Conservation (phyloP, 1,140 invertebrate genomes). For the Proctacanthus coquilletti region DNA sequence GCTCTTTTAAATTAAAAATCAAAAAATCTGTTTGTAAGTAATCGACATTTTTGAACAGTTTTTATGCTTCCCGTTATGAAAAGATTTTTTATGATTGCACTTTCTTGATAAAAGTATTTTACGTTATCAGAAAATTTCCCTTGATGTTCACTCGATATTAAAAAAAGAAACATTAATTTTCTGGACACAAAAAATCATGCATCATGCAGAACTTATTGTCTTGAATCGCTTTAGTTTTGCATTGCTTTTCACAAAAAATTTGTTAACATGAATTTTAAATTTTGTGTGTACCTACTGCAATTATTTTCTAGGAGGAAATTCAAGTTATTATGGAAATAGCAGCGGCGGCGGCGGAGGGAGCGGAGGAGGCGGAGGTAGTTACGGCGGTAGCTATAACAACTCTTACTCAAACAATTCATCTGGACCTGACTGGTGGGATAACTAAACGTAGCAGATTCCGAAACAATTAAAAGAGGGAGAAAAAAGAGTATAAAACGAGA, state of each 20-base stretch:
- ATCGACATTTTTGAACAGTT: too few species aligned
- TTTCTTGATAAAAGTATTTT: too few species aligned
- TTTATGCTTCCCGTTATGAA: too few species aligned
- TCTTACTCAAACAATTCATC: constrained; percentile 15
- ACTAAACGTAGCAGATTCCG: constrained; percentile 16
- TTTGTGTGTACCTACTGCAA: constrained; percentile 7
- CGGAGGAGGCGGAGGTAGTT: constrained; percentile 20
- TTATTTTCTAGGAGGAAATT: too few species aligned
- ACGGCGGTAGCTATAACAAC: constrained; percentile 11
- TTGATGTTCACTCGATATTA: too few species aligned
- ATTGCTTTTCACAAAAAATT: constrained; percentile 5
- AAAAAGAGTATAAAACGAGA: background rate
- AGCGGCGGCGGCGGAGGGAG: constrained; percentile 35
- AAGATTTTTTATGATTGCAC: background rate
- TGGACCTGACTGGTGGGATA: constrained; percentile 26
- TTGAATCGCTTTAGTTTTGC: background rate
- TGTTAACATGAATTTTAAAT: background rate
- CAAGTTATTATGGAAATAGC: constrained; percentile 23
- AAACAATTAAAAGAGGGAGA: background rate
- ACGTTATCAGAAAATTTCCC: too few species aligned
- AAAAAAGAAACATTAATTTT: too few species aligned
- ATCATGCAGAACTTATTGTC: background rate
- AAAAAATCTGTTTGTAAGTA: too few species aligned
- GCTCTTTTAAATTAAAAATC: too few species aligned
- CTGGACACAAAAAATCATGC: background rate